Base-by-base conservation (phyloP, 30 jellyfish, hydroid and myxozoan species). In the Clytia hemisphaerica region DNA sequence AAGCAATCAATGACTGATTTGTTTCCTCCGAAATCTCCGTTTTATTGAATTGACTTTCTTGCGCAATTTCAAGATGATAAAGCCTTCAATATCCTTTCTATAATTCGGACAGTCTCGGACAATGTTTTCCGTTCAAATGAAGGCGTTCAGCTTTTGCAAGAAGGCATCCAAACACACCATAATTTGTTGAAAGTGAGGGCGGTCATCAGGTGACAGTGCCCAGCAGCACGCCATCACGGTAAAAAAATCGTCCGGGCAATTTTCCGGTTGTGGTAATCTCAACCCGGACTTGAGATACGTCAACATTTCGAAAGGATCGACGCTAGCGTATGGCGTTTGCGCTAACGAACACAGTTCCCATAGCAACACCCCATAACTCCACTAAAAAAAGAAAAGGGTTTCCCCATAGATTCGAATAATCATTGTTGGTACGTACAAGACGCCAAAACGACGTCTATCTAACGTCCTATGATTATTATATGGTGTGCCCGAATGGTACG, bases 181-280 rank as follows among this genome's bases (percentile, higher is more conserved):
- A 26, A 88, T 84, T 50, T 88, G 97, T 37, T 85, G 75, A 60
- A 88, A 78, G 55, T 79, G 94, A 4, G 97, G 97, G 31, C 97
- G 66, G 25, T 88, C 97, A 40, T 88, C 97, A 0, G 91, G 83
- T n/a, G 97, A 89, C 72, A 88, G 73, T 4, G 97, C 97, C 97
- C 97, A 88, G 54, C 97, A 88, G 35, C 97, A 88, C 24, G 97
- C 97, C 97, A 88, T 88, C 27, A 88, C 97, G 9, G 97, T 81
- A 68, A 88, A 88, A 36, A 88, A 71, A 37, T 88, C 97, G 61
- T 88, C 97, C 10, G 97, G 97, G 73, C 97, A 88, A 55, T 88
- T 80, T 1, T 76, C 86, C 37, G 97, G 97, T 31, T 88, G 97
- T 0, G 97, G 97, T 12, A 88, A 75, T 18, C 97, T 90, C 28